Evolutionary conservation across 2,113 vertebrate genomes (phyloP).

Genomic region (Urocolius indicus): DNA sequence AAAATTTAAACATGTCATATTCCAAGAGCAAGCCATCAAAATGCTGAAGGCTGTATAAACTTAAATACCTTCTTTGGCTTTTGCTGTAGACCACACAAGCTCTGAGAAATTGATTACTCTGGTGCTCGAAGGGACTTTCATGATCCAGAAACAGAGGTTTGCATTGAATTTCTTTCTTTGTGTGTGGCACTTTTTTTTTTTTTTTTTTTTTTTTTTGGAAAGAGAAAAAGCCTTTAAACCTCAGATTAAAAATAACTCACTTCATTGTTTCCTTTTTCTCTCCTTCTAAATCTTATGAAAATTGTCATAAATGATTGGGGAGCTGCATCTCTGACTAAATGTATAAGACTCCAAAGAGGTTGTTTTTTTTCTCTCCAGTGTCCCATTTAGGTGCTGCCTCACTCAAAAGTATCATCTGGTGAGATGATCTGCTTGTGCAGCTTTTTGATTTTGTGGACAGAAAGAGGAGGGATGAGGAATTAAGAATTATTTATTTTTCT

Average conservation of each 20-base stretch:
- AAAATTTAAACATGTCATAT: conserved; percentile 27
- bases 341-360: conserved; percentile 41
- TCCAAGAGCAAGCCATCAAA: conserved; percentile 48
- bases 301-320: conserved; percentile 55
- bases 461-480: background rate
- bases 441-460: background rate
- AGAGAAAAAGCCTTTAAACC: conserved; percentile 51
- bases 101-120: conserved; percentile 49
- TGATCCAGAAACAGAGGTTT: conserved; percentile 58
- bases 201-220: background rate
- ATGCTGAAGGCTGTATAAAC: conserved; percentile 56
- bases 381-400: conserved; percentile 17
- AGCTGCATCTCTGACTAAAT: conserved; percentile 49
- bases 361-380: conserved; percentile 13
- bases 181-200: conserved; percentile 2
- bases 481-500: background rate
- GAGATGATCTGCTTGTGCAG: conserved; percentile 9
- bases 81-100: conserved; percentile 57
- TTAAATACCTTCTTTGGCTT: conserved; percentile 58
- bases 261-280: conserved; percentile 40
- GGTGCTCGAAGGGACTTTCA: conserved; percentile 41
- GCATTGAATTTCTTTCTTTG: conserved; percentile 55
- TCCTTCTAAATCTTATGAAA: conserved; percentile 56
- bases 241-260: conserved; percentile 65
- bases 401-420: background rate